Conservation (phyloP, 1,140 invertebrate species). For the Bombus haemorrhoidalis region DNA sequence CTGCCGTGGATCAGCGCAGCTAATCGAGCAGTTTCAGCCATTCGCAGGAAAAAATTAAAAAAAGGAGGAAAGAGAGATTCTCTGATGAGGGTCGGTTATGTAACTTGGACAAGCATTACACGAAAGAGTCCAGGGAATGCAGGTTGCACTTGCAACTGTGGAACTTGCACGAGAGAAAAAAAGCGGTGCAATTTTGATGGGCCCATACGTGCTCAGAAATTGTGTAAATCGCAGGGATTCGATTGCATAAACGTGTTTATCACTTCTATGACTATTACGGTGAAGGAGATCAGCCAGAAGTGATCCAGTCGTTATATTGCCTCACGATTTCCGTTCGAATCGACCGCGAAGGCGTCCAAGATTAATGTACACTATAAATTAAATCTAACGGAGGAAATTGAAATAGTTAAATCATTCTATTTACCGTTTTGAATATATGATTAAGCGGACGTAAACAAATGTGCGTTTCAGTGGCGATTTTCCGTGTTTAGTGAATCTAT, state of each 20-base stretch:
- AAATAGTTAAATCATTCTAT: neutral
- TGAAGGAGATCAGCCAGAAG: slow-evolving; percentile 25
- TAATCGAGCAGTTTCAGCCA: neutral
- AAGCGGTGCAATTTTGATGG: slow-evolving; percentile 21
- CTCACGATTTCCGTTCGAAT: slow-evolving; percentile 10
- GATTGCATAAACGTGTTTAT: slow-evolving; percentile 46
- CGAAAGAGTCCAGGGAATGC: slow-evolving; percentile 34
- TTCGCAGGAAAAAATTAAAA: neutral
- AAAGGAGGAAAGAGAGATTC: neutral
- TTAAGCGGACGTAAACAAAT: neutral
- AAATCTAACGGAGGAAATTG: neutral
- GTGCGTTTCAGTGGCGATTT: neutral
- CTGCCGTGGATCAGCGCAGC: neutral
- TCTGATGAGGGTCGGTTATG: slow-evolving; percentile 19
- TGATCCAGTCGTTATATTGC: slow-evolving; percentile 44
- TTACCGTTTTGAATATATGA: neutral
- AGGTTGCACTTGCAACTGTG: neutral
- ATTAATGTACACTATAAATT: slow-evolving; percentile 6
- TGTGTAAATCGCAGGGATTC: slow-evolving; percentile 39
- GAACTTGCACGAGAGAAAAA: neutral
- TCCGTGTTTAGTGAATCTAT: neutral
- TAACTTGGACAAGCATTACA: slow-evolving; percentile 28
- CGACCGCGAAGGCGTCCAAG: neutral
- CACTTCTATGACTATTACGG: neutral
- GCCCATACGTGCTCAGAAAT: slow-evolving; percentile 18